Conservation (phyloP, 2,113 vertebrate genomes). For the Anas platyrhynchos region DNA sequence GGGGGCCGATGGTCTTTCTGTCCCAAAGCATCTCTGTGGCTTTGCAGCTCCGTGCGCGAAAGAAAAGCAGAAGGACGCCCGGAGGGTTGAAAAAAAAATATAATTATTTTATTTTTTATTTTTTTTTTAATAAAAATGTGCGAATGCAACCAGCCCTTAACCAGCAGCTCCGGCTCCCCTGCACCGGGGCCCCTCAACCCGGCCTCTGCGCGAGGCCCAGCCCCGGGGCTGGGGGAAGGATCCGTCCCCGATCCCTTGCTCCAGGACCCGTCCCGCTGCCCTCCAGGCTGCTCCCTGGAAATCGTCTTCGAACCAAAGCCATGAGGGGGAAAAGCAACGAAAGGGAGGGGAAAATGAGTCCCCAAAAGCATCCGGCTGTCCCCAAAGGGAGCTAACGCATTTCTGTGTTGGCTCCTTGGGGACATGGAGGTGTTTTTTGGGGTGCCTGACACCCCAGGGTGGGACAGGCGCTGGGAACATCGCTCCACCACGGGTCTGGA, state of each 20-base stretch:
- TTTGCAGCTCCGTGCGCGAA: background rate
- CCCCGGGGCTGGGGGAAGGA: background rate
- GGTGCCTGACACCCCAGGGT: accelerated
- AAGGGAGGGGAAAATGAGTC: accelerated
- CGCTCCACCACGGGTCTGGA: accelerated
- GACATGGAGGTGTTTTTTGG: background rate
- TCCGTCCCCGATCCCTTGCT: background rate
- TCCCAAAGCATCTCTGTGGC: background rate
- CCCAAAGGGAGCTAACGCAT: background rate
- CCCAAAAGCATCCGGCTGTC: background rate
- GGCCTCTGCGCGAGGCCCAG: background rate
- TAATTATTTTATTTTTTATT: no score
- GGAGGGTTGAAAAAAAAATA: background rate
- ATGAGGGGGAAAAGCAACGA: background rate
- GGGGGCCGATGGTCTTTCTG: no score
- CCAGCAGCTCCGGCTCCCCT: background rate
- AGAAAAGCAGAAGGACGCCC: background rate
- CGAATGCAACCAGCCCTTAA: background rate
- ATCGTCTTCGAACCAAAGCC: background rate
- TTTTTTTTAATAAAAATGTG: background rate
- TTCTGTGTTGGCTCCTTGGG: background rate
- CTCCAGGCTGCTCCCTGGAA: background rate
- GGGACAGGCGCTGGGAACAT: accelerated
- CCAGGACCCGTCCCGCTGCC: background rate
- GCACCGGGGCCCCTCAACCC: background rate